phyloP scores from a whole-genome alignment of 2,797 vertebrate species.

The Threskiornis aethiopicus region DNA sequence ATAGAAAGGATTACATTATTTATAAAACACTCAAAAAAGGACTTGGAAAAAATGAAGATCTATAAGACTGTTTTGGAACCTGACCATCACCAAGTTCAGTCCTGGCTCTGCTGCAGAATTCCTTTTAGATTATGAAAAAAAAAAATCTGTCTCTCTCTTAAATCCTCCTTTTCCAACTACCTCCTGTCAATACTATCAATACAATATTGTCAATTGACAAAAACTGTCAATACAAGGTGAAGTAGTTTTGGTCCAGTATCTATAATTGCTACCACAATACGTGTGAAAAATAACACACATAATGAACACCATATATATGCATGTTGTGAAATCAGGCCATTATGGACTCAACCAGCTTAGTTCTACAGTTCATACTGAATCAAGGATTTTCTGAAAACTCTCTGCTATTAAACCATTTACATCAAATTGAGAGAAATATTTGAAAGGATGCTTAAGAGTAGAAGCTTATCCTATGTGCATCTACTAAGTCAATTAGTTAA shows the following conservation, averaged over 20 bases:
- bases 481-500: background rate
- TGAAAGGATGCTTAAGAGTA: background rate
- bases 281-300: background rate
- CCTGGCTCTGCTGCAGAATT: background rate
- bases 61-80: background rate
- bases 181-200: background rate
- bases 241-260: background rate
- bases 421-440: background rate
- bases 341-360: background rate
- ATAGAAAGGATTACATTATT: background rate
- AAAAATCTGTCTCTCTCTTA: background rate
- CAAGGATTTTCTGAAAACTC: background rate
- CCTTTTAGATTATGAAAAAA: background rate
- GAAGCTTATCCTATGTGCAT: background rate
- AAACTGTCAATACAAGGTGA: background rate
- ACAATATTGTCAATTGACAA: background rate
- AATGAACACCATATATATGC: background rate
- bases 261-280: background rate
- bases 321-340: background rate
- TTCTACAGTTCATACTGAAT: background rate
- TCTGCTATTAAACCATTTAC: background rate
- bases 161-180: background rate
- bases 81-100: background rate
- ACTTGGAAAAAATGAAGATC: background rate
- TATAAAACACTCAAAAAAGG: background rate